Conservation (phyloP, 2,113 vertebrate species). For the Nannospalax galili region DNA sequence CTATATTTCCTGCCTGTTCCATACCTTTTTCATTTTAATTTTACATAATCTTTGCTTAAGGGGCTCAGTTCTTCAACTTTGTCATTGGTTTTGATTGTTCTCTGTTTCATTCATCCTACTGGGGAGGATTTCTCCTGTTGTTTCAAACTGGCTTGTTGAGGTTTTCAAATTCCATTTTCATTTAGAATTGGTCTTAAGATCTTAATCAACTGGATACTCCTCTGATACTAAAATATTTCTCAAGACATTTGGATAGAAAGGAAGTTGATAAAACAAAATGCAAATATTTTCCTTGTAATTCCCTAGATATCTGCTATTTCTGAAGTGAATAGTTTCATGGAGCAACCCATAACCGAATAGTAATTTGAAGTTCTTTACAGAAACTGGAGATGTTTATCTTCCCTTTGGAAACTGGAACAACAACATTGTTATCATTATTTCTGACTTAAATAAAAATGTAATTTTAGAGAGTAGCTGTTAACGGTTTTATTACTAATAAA, state of each 20-base stretch:
- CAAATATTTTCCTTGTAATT: not conserved
- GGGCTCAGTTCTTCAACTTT: too few relatives aligned
- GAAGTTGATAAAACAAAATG: not conserved
- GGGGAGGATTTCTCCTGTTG: too few relatives aligned
- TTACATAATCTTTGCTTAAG: too few relatives aligned
- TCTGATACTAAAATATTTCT: not conserved
- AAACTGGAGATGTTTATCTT: not conserved
- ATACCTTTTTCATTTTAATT: too few relatives aligned
- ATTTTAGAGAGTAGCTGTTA: not conserved
- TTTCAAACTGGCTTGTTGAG: too few relatives aligned
- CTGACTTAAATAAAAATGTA: not conserved
- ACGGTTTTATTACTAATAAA: not conserved
- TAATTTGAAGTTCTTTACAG: not conserved
- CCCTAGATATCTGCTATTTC: not conserved
- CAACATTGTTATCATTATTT: not conserved
- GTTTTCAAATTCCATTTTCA: too few relatives aligned
- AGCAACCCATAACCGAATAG: not conserved
- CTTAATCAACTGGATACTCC: not conserved
- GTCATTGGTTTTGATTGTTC: too few relatives aligned
- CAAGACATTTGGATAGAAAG: not conserved
- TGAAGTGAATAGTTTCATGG: not conserved
- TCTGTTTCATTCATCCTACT: too few relatives aligned
- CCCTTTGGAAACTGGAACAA: not conserved
- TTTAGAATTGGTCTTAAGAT: too few relatives aligned
- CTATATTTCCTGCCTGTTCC: too few relatives aligned